Percentiles rank a stretch among this genome's conserved stretches.
phyloP scores from a whole-genome alignment of 2,888 invertebrate species.

The Taenaris catops region DNA sequence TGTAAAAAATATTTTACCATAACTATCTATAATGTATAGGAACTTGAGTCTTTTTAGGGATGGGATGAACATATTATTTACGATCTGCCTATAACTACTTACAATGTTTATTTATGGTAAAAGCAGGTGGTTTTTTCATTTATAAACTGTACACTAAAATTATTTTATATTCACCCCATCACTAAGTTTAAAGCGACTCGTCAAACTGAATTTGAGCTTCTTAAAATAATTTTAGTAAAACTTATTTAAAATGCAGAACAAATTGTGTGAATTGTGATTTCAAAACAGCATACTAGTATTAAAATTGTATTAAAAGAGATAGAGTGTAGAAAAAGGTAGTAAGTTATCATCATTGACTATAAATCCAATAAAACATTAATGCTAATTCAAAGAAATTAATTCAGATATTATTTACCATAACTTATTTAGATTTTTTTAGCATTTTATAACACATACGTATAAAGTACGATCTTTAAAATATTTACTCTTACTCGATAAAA shows the following conservation, averaged over 20 bases:
- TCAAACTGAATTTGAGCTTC: constrained; percentile 35
- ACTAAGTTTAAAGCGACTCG: constrained; percentile 33
- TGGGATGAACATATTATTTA: constrained; percentile 34
- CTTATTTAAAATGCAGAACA: constrained; percentile 33
- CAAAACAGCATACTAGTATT: background rate
- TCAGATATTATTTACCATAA: constrained; percentile 16
- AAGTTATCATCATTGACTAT: constrained; percentile 37
- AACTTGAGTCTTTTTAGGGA: constrained; percentile 56
- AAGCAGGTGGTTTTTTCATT: constrained; percentile 22
- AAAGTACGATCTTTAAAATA: constrained; percentile 3
- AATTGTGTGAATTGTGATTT: constrained; percentile 19
- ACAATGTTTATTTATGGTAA: constrained; percentile 18
- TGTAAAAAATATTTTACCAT: constrained; percentile 48
- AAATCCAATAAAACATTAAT: constrained; percentile 67
- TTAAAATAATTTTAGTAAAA: constrained; percentile 31
- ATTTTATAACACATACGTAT: constrained; percentile 4
- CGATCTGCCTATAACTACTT: constrained; percentile 16
- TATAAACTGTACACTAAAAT: constrained; percentile 22
- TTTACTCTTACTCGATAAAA: constrained; percentile 10
- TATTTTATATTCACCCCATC: constrained; percentile 39
- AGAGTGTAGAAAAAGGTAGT: constrained; percentile 72
- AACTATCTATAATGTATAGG: constrained; percentile 56
- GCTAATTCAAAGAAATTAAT: constrained; percentile 13
- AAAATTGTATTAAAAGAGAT: constrained; percentile 34
- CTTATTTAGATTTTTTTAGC: constrained; percentile 7